Evolutionary conservation across 2,113 vertebrate genomes (phyloP).

Genomic region (Gobiocypris rarus): DNA sequence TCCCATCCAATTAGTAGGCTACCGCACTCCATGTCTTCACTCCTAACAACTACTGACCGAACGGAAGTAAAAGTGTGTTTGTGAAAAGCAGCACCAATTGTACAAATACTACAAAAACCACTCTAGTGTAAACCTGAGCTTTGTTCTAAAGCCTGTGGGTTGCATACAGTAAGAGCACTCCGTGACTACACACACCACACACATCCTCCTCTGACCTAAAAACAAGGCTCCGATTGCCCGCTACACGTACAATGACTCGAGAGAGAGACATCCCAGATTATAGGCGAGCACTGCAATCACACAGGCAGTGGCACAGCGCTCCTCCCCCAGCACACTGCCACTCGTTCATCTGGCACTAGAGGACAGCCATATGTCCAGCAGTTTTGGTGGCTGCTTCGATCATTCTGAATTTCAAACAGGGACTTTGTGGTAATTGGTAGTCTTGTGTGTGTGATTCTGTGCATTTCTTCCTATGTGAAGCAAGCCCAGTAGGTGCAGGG

Average conservation of each 20-base stretch:
- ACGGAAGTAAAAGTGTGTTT: slow-evolving; percentile 3
- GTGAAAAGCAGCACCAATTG: not conserved
- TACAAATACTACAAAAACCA: not conserved
- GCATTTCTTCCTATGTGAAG: not conserved
- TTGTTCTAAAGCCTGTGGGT: not conserved
- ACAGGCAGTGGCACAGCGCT: not conserved
- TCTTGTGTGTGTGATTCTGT: not conserved
- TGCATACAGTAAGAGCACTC: slow-evolving; percentile 23
- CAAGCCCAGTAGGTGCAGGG: slow-evolving; percentile 4
- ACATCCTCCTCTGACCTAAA: slow-evolving; percentile 43
- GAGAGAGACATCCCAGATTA: slow-evolving; percentile 42
- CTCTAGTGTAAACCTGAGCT: not conserved
- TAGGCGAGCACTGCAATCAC: slow-evolving; percentile 16
- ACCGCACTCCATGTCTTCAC: not conserved
- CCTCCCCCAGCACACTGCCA: slow-evolving; percentile 16
- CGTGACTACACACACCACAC: not conserved
- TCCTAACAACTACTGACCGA: not conserved
- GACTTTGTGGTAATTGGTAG: not conserved
- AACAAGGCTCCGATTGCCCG: not conserved
- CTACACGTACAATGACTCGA: slow-evolving; percentile 9
- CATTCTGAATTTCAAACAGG: slow-evolving; percentile 12
- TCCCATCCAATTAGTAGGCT: not conserved
- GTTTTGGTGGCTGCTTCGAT: slow-evolving; percentile 22
- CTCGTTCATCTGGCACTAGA: slow-evolving; percentile 25
- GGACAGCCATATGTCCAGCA: slow-evolving; percentile 26